Conservation (phyloP, 2,888 invertebrate species). For the Entomobrya proxima region DNA sequence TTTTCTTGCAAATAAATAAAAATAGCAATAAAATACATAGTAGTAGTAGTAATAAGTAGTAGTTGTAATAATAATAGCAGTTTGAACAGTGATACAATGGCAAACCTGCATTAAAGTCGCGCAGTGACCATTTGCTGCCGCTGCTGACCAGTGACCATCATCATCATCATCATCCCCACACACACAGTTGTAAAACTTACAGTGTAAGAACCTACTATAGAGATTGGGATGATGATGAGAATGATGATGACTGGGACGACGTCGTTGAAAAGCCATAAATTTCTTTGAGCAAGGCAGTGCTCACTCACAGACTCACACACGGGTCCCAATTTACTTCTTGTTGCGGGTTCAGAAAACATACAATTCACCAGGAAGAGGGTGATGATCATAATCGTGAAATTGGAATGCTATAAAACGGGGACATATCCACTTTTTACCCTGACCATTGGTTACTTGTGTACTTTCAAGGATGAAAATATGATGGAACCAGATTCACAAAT, state of each 20-base stretch:
- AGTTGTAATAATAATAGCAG: background rate
- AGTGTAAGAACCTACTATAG: background rate
- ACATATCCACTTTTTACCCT: background rate
- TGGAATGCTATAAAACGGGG: slow-evolving; percentile 42
- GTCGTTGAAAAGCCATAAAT: slow-evolving; percentile 43
- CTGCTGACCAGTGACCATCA: background rate
- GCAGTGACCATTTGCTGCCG: background rate
- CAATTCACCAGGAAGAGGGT: slow-evolving; percentile 29
- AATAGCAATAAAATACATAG: slow-evolving; percentile 41
- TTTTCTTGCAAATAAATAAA: slow-evolving; percentile 41
- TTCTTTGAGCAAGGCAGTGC: slow-evolving; percentile 12
- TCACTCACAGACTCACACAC: slow-evolving; percentile 24
- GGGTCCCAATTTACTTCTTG: slow-evolving; percentile 21
- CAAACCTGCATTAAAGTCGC: slow-evolving; percentile 14
- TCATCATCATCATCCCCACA: background rate
- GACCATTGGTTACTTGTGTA: background rate
- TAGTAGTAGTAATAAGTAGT: slow-evolving; percentile 3
- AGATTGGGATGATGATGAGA: background rate
- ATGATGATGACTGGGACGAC: slow-evolving; percentile 21
- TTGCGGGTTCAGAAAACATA: slow-evolving; percentile 1
- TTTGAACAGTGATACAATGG: background rate
- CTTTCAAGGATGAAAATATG: background rate
- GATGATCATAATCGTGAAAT: slow-evolving; percentile 18
- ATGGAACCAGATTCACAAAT: slow-evolving; percentile 24
- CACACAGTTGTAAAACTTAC: slow-evolving; percentile 26